phyloP scores from a whole-genome alignment of 2,888 invertebrate species.

The Hofmannophila pseudospretella region DNA sequence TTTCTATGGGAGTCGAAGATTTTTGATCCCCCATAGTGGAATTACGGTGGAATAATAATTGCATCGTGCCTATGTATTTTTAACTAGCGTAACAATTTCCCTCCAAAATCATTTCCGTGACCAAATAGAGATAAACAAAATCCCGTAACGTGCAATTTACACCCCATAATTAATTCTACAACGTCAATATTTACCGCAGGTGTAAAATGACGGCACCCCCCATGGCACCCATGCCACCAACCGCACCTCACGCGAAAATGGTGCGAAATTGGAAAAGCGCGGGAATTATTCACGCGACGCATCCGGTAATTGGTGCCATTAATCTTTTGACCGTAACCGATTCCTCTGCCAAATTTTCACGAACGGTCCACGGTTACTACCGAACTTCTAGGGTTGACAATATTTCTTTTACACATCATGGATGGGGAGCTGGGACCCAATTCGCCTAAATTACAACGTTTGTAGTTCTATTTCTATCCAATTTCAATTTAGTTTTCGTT shows the following conservation, averaged over 20 bases:
- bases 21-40: too few species aligned
- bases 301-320: conserved; percentile 56
- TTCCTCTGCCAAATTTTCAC: conserved; percentile 20
- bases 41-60: too few species aligned
- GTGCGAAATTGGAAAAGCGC: conserved; percentile 46
- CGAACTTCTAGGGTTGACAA: conserved; percentile 10
- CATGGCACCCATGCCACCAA: too few species aligned
- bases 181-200: conserved; percentile 36
- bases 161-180: conserved; percentile 33
- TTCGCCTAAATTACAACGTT: too few species aligned
- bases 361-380: conserved; percentile 14
- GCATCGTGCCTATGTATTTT: too few species aligned
- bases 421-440: too few species aligned
- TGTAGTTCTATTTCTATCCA: too few species aligned
- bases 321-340: conserved; percentile 53
- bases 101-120: too few species aligned
- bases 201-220: conserved; percentile 39
- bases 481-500: too few species aligned
- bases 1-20: too few species aligned
- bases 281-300: conserved; percentile 37
- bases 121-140: background rate
- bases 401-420: too few species aligned
- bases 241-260: conserved; percentile 23
- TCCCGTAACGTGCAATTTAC: conserved; percentile 10
- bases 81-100: too few species aligned